Evolutionary conservation across 2,888 invertebrate genomes (phyloP).

Genomic region (Dicranocentrus wangi): DNA sequence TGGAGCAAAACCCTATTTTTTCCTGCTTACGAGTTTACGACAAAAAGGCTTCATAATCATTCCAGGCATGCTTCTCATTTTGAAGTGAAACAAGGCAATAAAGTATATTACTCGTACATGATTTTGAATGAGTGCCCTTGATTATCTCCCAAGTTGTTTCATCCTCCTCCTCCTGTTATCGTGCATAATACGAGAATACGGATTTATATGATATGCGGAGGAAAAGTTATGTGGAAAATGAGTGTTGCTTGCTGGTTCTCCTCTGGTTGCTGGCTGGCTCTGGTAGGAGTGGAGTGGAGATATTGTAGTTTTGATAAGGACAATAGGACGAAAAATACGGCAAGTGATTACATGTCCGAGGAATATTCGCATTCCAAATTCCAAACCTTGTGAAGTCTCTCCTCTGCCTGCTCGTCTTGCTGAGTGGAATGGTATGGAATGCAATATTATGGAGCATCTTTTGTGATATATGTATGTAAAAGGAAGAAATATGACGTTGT

Average conservation of each 20-base stretch:
- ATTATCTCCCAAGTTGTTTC: constrained; percentile 63
- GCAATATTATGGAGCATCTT: constrained; percentile 40
- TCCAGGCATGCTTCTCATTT: constrained; percentile 56
- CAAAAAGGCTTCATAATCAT: constrained; percentile 52
- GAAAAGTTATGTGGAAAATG: background rate
- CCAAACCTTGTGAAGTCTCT: constrained; percentile 29
- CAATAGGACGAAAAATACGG: background rate
- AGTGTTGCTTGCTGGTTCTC: too few species aligned
- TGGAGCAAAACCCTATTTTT: background rate
- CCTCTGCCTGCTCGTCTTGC: too few species aligned
- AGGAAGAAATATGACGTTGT: constrained; percentile 27
- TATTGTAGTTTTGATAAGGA: background rate
- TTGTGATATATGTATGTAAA: background rate
- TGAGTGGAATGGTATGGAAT: constrained; percentile 46
- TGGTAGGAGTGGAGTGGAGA: background rate
- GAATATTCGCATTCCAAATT: constrained; percentile 44
- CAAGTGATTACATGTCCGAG: background rate
- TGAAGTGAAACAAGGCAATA: constrained; percentile 60
- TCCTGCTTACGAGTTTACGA: background rate
- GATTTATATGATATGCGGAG: too few species aligned
- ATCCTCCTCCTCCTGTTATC: background rate
- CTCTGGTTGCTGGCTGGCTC: too few species aligned
- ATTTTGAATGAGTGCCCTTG: constrained; percentile 63
- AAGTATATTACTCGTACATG: constrained; percentile 59
- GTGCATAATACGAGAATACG: background rate